Evolutionary conservation across 2,113 vertebrate species (phyloP).

Genomic region (human): DNA sequence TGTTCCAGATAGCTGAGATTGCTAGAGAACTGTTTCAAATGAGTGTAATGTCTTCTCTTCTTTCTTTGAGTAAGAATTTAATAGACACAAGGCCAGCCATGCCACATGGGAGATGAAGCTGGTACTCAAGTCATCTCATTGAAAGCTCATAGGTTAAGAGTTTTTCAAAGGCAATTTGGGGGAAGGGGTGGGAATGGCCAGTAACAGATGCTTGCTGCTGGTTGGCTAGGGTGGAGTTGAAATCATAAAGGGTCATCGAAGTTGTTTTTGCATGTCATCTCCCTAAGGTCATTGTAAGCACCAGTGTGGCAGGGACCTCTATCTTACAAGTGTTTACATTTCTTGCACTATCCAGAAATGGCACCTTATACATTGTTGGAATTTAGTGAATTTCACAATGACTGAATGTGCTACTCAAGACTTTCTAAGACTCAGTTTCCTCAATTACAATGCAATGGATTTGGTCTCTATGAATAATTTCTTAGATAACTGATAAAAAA

Average conservation of each 20-base stretch:
- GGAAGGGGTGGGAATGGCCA: no score
- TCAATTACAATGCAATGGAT: neutral
- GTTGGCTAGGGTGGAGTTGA: no score
- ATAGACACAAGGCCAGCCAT: no score
- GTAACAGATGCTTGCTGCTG: no score
- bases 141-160: no score
- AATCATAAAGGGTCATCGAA: neutral
- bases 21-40: neutral
- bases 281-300: neutral
- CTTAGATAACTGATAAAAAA: neutral
- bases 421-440: neutral
- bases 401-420: neutral
- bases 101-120: no score
- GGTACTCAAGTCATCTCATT: no score
- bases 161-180: no score
- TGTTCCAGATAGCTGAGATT: neutral
- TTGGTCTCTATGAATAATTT: neutral
- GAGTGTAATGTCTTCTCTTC: neutral
- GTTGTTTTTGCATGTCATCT: neutral
- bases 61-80: neutral
- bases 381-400: neutral
- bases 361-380: neutral
- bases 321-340: neutral
- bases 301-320: fast-evolving
- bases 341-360: neutral